These are phyloP conservation scores for Conus betulinus DNA, from an alignment of 1,140 invertebrate species.

Conservation along the genomic window DNA sequence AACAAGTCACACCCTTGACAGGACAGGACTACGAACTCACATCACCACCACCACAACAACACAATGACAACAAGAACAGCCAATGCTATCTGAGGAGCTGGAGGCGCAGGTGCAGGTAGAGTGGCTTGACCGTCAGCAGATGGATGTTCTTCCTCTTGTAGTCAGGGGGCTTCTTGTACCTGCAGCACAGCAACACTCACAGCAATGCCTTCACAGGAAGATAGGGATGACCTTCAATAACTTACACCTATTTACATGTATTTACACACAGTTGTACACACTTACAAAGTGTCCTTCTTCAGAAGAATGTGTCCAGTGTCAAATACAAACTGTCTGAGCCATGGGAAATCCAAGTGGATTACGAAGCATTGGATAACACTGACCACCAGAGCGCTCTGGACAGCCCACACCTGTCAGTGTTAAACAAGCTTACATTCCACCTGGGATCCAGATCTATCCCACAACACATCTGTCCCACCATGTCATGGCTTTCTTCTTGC, in stretches of 20 bases:
- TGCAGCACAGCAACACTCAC: slow-evolving; percentile 29
- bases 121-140: slow-evolving; percentile 69
- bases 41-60: not conserved
- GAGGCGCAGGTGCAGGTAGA: slow-evolving; percentile 68
- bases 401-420: too few species aligned
- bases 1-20: not conserved
- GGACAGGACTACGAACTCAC: not conserved
- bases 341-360: too few species aligned
- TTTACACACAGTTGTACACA: not conserved
- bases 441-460: too few species aligned
- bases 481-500: too few species aligned
- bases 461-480: too few species aligned
- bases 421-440: too few species aligned
- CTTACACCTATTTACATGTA: not conserved
- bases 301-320: too few species aligned
- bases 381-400: too few species aligned
- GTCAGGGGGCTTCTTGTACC: slow-evolving; percentile 72
- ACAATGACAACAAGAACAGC: not conserved
- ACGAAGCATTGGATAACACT: too few species aligned
- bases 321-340: too few species aligned
- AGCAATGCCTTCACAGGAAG: too few species aligned
- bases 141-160: slow-evolving; percentile 64
- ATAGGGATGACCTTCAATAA: not conserved
- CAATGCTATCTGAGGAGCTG: slow-evolving; percentile 28
- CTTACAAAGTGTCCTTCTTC: too few species aligned